Percentiles rank a stretch among this genome's conserved stretches.
Evolutionary conservation across 2,113 vertebrate genomes (phyloP).

Genomic region (Thamnophis sirtalis): DNA sequence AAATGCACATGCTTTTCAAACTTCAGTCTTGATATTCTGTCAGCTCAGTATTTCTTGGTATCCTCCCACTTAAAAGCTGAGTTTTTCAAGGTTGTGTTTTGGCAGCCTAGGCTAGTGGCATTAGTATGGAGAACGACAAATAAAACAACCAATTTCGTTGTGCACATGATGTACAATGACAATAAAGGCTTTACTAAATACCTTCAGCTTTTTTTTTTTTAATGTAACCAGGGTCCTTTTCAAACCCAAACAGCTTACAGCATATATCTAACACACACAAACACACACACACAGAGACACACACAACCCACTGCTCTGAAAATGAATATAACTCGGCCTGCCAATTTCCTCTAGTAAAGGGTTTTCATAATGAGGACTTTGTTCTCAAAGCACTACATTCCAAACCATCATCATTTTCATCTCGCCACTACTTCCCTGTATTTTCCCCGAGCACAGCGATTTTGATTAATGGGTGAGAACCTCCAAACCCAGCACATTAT

Average conservation of each 20-base stretch:
- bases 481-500: neutral
- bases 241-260: neutral
- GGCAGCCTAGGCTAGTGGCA: neutral
- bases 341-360: accelerated
- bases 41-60: neutral
- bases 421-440: too few relatives aligned
- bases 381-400: neutral
- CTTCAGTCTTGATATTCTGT: neutral
- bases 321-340: neutral
- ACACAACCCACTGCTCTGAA: neutral
- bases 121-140: neutral
- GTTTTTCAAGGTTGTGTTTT: neutral
- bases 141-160: neutral
- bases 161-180: too few relatives aligned
- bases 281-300: neutral
- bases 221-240: neutral
- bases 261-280: neutral
- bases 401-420: neutral
- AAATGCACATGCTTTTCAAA: neutral
- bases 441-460: neutral
- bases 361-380: neutral
- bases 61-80: neutral
- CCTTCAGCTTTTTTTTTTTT: neutral
- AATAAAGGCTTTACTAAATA: neutral
- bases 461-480: neutral